Percentiles rank a stretch among this genome's conserved stretches.
Conservation (phyloP, 2,113 vertebrate genomes). For the Myotis brandtii region DNA sequence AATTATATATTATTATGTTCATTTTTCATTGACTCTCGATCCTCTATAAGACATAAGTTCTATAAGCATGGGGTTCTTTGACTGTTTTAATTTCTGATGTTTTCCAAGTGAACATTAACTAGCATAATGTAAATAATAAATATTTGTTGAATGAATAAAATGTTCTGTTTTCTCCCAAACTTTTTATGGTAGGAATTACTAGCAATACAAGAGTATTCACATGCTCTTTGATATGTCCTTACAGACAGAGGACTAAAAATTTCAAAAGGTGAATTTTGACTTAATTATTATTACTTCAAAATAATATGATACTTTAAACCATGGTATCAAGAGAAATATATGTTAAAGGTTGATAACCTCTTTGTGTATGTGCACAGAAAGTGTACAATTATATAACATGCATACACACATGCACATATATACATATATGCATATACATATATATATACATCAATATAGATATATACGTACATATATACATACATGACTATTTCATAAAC, state of each 20-base stretch:
- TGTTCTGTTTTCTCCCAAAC: background rate
- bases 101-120: background rate
- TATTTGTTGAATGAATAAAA: background rate
- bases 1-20: background rate
- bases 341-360: slow-evolving; percentile 48
- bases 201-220: background rate
- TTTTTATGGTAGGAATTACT: background rate
- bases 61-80: background rate
- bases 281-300: slow-evolving; percentile 42
- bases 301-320: slow-evolving; percentile 48
- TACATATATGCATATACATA: background rate
- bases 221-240: background rate
- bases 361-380: background rate
- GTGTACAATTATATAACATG: background rate
- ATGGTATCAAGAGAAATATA: background rate
- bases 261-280: slow-evolving; percentile 19
- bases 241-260: background rate
- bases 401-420: background rate
- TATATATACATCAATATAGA: background rate
- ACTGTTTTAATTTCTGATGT: background rate
- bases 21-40: background rate
- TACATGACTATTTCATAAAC: background rate
- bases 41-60: background rate
- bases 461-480: background rate
- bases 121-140: background rate